Evolutionary conservation across 2,888 invertebrate genomes (phyloP), one percentile per base, ranked within the genome.

Genomic region (Amiota minor): DNA sequence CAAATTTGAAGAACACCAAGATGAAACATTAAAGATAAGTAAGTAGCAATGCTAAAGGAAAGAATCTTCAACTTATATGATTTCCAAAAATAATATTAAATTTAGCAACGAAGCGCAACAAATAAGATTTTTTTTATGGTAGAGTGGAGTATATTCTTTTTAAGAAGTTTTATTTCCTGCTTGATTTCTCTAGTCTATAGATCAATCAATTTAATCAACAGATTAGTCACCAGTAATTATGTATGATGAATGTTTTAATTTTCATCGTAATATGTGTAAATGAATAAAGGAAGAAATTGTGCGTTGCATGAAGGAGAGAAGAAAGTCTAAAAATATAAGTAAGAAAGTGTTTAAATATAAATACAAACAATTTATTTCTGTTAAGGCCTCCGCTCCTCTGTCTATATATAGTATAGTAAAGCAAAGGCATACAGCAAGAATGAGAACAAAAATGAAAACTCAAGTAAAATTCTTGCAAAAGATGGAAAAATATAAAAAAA

Each of bases 51-150:
- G n/a, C 47, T 10, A 70, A 23, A 18, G 50, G 71, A 61, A 23
- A n/a, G 47, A 16, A 35, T 35, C 53, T n/a, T n/a, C 20, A 45
- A 80, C 76, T 77, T 84, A 81, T 84, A 76, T 80, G 80, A 80
- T 83, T 80, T 86, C 86, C 83, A 83, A 86, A 83, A 86, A 83
- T 83, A 83, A 83, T 86, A 84, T 84, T 79, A 86, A 83, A 86
- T 86, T 83, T 79, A 83, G 83, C 86, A 83, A 84, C 79, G 80
- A 81, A 81, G 85, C 83, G 85, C 78, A 81, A 78, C 83, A 83
- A 83, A 86, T 83, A 85, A 83, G 78, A 78, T 82, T 79, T 75
- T 72, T 50, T 70, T 76, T 76, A 72, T 53, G 53, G 14, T 14
- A n/a, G n/a, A n/a, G 53, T 53, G 53, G 14, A n/a, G 12, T 53